Conservation (phyloP, 2,797 vertebrate species). For the Gallinago solitaria region DNA sequence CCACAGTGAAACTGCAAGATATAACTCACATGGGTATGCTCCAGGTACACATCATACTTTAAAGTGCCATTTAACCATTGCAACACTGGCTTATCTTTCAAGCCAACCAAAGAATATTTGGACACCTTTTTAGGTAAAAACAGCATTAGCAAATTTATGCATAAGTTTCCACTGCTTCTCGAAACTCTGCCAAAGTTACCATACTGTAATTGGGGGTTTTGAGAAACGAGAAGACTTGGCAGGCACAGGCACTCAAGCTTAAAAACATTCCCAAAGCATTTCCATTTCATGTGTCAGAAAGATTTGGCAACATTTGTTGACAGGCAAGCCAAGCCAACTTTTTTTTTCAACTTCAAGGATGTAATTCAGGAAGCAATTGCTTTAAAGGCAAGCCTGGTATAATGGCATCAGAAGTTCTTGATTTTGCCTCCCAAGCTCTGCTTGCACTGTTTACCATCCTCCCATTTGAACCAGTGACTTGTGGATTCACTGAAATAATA, state of each 20-base stretch:
- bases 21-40: accelerated
- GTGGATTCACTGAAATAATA: neutral
- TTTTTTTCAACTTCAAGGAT: neutral
- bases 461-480: neutral
- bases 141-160: neutral
- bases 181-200: neutral
- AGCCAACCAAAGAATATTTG: neutral
- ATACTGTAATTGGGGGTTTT: neutral
- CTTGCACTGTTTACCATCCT: neutral
- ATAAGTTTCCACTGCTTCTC: neutral
- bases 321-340: neutral
- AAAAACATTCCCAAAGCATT: neutral
- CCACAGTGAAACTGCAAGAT: neutral
- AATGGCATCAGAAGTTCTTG: neutral
- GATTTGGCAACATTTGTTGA: neutral
- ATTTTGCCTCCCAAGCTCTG: neutral
- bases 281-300: neutral
- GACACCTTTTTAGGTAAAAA: neutral
- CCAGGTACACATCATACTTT: neutral
- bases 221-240: accelerated
- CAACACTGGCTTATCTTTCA: neutral
- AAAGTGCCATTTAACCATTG: neutral
- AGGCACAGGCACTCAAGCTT: neutral
- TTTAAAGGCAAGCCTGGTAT: neutral
- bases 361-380: neutral